Base-by-base conservation (phyloP, 2,888 invertebrate genomes). In the Phrixothrix hirtus region DNA sequence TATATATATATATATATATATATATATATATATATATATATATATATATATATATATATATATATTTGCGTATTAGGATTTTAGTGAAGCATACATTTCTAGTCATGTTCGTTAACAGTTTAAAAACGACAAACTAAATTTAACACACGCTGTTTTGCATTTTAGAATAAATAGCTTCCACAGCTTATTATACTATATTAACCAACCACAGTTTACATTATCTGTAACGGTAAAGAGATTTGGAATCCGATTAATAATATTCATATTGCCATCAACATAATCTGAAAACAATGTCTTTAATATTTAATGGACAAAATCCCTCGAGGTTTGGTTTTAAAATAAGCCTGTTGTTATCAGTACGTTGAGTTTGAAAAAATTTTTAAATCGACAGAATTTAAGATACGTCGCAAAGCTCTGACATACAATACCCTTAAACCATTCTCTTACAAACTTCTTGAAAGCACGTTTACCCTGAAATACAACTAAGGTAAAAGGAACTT, bases 391-490 rank as follows among this genome's bases (percentile, higher is more conserved):
- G n/a, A n/a, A n/a, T n/a, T n/a, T n/a, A n/a, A n/a, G n/a, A n/a
- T n/a, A n/a, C n/a, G n/a, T n/a, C 31, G 21, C 29, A 46, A 45
- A 46, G 46, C 31, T 10, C 13, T 46, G 46, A 46, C 37, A 46
- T 46, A 46, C 37, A 37, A 46, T 37, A 38, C 30, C 44, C 35
- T 37, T 46, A 46, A 46, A 46, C 31, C 46, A 16, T 16, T 45
- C 21, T 13, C 10, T 15, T 30, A 30, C 21, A 25, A 46, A 46
- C 46, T 46, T 46, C 46, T 46, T 46, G 46, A 46, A 46, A 46
- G 46, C 46, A 46, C 46, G 46, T 46, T 27, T 17, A n/a, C 15
- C 14, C 30, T 46, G 38, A 46, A 46, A 46, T 46, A 46, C 46
- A 14, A 26, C 46, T 21, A 36, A 44, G 25, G 43, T 29, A 25